phyloP scores from a whole-genome alignment of 2,113 vertebrate species.

The Cricetomys ansorgei region DNA sequence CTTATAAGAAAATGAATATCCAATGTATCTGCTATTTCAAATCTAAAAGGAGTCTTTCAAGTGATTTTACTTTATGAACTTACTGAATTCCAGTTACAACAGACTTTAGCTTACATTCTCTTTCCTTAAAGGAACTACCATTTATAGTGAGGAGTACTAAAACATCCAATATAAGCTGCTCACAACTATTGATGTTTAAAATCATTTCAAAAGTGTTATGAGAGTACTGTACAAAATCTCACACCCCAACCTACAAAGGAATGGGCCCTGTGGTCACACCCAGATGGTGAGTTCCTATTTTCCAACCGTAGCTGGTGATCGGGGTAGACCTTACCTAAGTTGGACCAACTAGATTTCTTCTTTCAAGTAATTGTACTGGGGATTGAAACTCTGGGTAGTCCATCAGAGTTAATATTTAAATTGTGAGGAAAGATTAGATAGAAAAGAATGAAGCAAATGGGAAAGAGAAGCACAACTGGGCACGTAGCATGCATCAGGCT shows the following conservation, averaged over 20 bases:
- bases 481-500: not conserved
- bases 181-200: not conserved
- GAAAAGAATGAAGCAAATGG: not conserved
- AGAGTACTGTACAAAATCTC: not conserved
- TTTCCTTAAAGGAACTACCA: not conserved
- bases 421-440: not conserved
- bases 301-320: not conserved
- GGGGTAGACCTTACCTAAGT: not conserved
- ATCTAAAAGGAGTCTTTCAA: not conserved
- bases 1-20: constrained; percentile 34
- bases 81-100: not conserved
- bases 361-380: not conserved
- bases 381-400: not conserved
- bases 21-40: not conserved
- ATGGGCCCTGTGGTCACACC: too few relatives aligned
- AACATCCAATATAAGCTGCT: not conserved
- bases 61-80: constrained; percentile 1
- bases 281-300: not conserved
- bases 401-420: not conserved
- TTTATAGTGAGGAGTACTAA: not conserved
- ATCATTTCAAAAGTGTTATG: not conserved
- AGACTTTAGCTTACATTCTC: not conserved
- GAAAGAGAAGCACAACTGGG: not conserved
- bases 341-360: not conserved
- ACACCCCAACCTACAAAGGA: not conserved